A percentile compares a stretch with the other conserved stretches of the same genome.
Conservation (phyloP, 2,888 invertebrate species). For the Eupithecia centaureata region DNA sequence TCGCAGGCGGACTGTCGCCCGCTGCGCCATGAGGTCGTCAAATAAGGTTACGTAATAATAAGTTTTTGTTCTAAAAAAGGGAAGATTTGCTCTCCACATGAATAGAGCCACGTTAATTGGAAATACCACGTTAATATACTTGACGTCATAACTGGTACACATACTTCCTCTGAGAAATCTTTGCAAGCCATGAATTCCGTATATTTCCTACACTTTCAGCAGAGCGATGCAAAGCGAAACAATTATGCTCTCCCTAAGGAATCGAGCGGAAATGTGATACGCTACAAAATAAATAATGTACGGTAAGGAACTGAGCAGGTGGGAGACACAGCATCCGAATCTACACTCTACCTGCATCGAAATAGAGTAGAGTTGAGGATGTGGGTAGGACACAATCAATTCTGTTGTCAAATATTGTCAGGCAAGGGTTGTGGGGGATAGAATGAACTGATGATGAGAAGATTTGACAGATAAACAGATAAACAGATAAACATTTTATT, state of each 20-base stretch:
- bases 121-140: too few relatives aligned
- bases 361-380: constrained; percentile 6
- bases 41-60: too few relatives aligned
- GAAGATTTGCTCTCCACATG: too few relatives aligned
- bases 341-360: background rate
- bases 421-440: background rate
- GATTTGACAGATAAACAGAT: background rate
- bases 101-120: too few relatives aligned
- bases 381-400: constrained; percentile 27
- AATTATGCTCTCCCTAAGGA: constrained; percentile 24
- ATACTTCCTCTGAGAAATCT: background rate
- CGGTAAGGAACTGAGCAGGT: constrained; percentile 20
- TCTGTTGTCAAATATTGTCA: constrained; percentile 30
- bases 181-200: background rate
- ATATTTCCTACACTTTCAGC: constrained; percentile 1
- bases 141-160: too few relatives aligned
- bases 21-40: too few relatives aligned
- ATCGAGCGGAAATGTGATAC: constrained; percentile 32
- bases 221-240: constrained; percentile 20
- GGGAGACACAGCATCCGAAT: background rate
- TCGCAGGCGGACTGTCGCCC: too few relatives aligned
- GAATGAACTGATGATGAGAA: constrained; percentile 8
- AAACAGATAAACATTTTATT: too few relatives aligned
- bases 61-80: too few relatives aligned
- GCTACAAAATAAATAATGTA: constrained; percentile 32